These are phyloP conservation scores for Pteronotus mesoamericanus DNA, from an alignment of 2,797 vertebrate genomes.

Conservation along the genomic window DNA sequence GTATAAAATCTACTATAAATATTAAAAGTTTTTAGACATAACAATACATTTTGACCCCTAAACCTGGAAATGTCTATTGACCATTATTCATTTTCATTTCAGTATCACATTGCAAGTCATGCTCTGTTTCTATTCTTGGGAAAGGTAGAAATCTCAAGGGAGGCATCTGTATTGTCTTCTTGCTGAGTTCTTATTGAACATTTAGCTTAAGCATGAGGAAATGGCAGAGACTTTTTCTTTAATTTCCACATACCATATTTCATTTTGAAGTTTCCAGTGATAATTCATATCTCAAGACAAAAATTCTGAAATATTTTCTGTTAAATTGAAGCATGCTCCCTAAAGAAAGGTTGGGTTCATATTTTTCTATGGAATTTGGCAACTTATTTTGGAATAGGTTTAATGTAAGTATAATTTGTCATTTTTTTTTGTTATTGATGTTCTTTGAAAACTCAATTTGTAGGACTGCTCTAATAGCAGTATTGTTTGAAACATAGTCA, in stretches of 20 bases:
- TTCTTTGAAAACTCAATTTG: neutral
- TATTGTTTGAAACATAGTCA: neutral
- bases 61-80: neutral
- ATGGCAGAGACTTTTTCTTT: neutral
- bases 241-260: neutral
- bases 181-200: neutral
- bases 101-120: neutral
- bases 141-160: neutral
- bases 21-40: neutral
- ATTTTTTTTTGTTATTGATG: neutral
- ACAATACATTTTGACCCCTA: neutral
- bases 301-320: neutral
- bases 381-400: neutral
- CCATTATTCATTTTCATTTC: neutral
- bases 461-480: neutral
- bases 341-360: neutral
- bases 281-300: neutral
- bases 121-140: neutral
- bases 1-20: neutral
- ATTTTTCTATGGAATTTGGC: neutral
- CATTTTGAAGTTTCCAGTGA: neutral
- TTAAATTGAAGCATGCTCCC: neutral
- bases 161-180: neutral
- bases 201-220: neutral
- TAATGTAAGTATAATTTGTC: neutral